Base-by-base conservation (phyloP, 2,113 vertebrate species). In the Zosterops lateralis region DNA sequence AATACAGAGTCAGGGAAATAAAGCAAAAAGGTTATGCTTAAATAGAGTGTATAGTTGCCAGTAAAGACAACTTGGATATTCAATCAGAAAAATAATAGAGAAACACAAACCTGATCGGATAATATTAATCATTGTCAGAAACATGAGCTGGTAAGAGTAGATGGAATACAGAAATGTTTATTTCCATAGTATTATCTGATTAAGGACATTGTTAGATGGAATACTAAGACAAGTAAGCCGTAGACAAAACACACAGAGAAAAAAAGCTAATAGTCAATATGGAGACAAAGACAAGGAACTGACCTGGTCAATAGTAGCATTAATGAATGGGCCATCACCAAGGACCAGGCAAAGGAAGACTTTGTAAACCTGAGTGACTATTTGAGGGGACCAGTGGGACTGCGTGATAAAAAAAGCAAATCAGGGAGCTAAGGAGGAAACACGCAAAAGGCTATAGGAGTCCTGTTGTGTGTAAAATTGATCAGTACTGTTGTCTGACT, bases 401-500 rank as follows among this genome's bases (percentile, higher is more conserved):
- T 62, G 38, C 62, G 32, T 18, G 10, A 13, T 72, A 28, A 71
- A 47, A 20, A 7, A 80, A 68, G 13, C 1, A 48, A 45, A 58
- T 12, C 25, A 38, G 21, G 7, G 15, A 72, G 25, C 1, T 1
- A 34, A 72, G 6, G 2, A 5, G 13, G 14, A 21, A 71, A 40
- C 6, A 65, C 1, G 32, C 18, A 62, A 87, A 68, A 19, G 6
- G 9, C 5, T 57, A 20, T 8, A n/a, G 42, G 9, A 7, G 16
- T 45, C 19, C 3, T 1, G 9, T 9, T 45, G 7, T 7, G 1
- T 13, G 10, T 31, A 22, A 60, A 68, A 50, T 18, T 0, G 1
- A 15, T 38, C 15, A 12, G 3, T 28, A 28, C 6, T 18, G 8
- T 6, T 22, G 5, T 10, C 4, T 50, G n/a, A 36, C 12, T 36